Evolutionary conservation across 2,888 invertebrate genomes (phyloP), one percentile per base, ranked within the genome.

Genomic region (Mimas tiliae): DNA sequence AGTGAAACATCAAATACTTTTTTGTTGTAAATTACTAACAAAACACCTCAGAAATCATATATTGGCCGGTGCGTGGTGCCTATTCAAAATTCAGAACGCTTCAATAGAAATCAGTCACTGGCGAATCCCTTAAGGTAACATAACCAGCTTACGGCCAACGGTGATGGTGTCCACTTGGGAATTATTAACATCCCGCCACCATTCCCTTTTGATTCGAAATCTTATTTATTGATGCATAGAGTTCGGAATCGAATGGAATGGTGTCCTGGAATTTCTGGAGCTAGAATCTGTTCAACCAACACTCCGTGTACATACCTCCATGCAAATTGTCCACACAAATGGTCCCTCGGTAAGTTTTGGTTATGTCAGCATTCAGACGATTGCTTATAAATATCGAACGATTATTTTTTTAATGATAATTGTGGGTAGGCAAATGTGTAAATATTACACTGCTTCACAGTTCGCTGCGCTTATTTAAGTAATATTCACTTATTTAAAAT

Each of bases 81-180:
- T 80, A 45, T 45, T 81, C 77, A 72, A 74, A 73, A 76, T 75
- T 77, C 73, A 74, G 75, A 72, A 68, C 72, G 69, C 58, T 73
- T 69, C 75, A 74, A 79, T 79, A 80, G 78, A 82, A 79, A 82
- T 82, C 82, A 79, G 81, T 81, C 82, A 81, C 79, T 79, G 75
- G 68, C 73, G 74, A 77, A 73, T 77, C 82, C 74, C 82, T 76
- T 69, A 71, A 76, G 78, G 79, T 73, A 76, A 73, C 78, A 70
- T 82, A 80, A 81, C 82, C 80, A 79, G 78, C 82, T 82, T 79
- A 80, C 79, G 76, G 79, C 70, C 70, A 71, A 75, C 77, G 78
- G 53, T 65, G 65, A 64, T 53, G 47, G 53, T 76, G 74, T 74
- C 81, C 76, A 78, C 76, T 77, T 71, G 67, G 74, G 81, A 83